These are phyloP conservation scores for Origma solitaria DNA, from an alignment of 2,113 vertebrate species.

Conservation along the genomic window DNA sequence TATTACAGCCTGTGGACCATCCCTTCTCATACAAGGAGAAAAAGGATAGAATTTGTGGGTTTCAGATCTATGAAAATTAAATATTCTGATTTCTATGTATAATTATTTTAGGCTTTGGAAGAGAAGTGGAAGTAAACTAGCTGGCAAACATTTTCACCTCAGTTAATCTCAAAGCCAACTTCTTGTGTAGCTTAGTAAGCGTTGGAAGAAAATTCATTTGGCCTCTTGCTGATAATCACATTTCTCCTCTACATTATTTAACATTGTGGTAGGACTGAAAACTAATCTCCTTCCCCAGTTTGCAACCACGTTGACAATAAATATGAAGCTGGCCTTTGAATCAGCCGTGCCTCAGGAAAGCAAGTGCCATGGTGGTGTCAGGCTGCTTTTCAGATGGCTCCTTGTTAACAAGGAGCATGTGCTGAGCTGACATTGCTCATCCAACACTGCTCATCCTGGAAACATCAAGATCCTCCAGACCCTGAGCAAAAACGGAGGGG, in stretches of 20 bases:
- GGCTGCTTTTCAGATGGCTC: background rate
- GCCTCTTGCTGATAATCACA: background rate
- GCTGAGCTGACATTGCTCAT: background rate
- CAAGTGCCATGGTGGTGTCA: background rate
- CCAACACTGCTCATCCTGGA: background rate
- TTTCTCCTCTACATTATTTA: background rate
- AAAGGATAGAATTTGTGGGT: background rate
- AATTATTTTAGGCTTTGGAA: background rate
- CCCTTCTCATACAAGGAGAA: background rate
- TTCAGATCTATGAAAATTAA: background rate
- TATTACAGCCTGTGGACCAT: background rate
- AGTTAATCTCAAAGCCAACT: background rate
- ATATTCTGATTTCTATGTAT: background rate
- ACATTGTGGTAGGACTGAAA: background rate
- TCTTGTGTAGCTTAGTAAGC: background rate
- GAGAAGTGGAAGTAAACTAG: background rate
- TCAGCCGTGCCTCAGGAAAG: constrained; percentile 6
- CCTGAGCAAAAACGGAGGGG: background rate
- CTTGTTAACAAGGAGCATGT: background rate
- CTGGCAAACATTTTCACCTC: background rate
- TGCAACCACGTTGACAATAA: constrained; percentile 13
- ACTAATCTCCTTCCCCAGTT: background rate
- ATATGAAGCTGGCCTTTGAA: background rate
- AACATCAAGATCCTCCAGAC: background rate
- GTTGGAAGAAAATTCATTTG: background rate